Base-by-base conservation (phyloP, 2,113 vertebrate genomes). In the Columba livia region DNA sequence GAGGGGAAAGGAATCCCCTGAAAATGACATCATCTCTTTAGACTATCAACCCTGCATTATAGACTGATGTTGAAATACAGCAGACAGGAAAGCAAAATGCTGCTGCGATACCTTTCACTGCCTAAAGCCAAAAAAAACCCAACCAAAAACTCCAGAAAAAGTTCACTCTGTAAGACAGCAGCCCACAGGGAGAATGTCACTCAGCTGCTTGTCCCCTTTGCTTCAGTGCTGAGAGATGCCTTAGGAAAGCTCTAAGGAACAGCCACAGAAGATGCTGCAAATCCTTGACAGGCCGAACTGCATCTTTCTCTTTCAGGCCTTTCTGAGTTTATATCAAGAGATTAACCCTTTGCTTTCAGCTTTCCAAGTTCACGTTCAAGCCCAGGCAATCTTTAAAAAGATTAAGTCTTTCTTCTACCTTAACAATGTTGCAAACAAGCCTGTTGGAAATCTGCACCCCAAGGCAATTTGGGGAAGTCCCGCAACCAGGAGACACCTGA, bases 181-280 rank as follows among this genome's bases (percentile, higher is more conserved):
- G 71, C 51, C 79, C 60, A 62, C n/a, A 80, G 64, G 82, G 42
- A 83, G 47, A 91, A 80, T 64, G 88, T 67, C 88, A 95, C 69
- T 93, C 75, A 83, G 31, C 51, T 71, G 28, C 47, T 79, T 61
- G 48, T 85, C 54, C n/a, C 66, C 66, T 73, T 82, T 80, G 75
- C 56, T 91, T 79, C 38, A 38, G 60, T 60, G 38, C 47, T 67
- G 75, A 80, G 58, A 72, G 25, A 86, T 67, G 72, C 48, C 47
- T 86, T 66, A 71, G 60, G 83, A 95, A 91, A 94, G 82, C 90
- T 94, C 82, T 60, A 78, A 94, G 88, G 85, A 96, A 54, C 50
- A 88, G 85, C 18, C 50, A 82, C 32, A 62, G 75, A 78, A 66
- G 34, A 51, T 29, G 25, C n/a, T 90, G 51, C 0, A 1, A 21